Conservation (phyloP, 2,797 vertebrate species). For the Smutsia temminckii region DNA sequence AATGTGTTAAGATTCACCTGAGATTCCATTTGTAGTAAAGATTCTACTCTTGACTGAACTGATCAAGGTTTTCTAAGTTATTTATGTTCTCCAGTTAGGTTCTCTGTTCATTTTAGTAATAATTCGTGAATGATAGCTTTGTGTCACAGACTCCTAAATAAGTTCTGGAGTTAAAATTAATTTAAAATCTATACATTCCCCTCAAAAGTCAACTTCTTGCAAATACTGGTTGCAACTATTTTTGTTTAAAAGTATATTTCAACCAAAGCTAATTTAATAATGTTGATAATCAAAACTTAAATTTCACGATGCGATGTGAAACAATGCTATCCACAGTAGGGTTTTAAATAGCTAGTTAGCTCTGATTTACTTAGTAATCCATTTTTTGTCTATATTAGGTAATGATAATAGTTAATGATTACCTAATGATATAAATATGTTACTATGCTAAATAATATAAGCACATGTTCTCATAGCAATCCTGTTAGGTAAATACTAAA, state of each 20-base stretch:
- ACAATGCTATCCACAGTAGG: background rate
- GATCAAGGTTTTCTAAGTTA: background rate
- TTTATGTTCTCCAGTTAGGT: background rate
- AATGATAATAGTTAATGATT: background rate
- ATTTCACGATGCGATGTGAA: background rate
- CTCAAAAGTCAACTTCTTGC: background rate
- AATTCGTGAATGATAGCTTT: constrained; percentile 11
- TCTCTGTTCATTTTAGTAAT: constrained; percentile 15
- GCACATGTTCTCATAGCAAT: background rate
- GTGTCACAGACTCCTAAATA: background rate
- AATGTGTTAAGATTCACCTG: background rate
- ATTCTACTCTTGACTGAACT: background rate
- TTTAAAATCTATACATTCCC: background rate
- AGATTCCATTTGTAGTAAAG: background rate
- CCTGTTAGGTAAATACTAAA: background rate
- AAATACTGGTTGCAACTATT: background rate
- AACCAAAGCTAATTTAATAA: constrained; percentile 15
- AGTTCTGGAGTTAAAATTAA: background rate
- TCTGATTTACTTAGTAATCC: background rate
- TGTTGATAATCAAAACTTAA: background rate
- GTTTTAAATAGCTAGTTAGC: background rate
- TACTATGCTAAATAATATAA: background rate
- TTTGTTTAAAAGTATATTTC: background rate
- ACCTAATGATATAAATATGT: background rate
- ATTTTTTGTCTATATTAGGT: background rate